Evolutionary conservation across 2,888 invertebrate genomes (phyloP).

Genomic region (Rhagonycha lutea): DNA sequence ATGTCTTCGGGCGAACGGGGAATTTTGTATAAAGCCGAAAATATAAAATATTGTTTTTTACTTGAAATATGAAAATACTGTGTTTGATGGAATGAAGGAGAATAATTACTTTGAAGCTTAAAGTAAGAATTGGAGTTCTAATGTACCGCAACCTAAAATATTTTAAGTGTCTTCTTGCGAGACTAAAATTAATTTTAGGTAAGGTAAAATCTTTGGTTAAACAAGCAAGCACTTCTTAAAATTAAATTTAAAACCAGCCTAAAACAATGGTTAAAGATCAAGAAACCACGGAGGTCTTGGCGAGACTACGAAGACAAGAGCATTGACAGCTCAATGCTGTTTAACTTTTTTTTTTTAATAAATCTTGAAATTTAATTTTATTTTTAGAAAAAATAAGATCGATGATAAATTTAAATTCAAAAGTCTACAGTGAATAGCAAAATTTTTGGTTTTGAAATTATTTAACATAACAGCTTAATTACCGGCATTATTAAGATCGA

Average conservation of each 20-base stretch:
- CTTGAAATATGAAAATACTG: background rate
- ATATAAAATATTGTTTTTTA: background rate
- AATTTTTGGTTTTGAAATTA: background rate
- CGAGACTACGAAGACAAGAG: slow-evolving; percentile 9
- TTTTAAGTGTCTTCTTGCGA: background rate
- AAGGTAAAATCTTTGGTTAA: background rate
- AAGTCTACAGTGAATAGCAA: background rate
- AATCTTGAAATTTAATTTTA: background rate
- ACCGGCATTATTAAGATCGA: background rate
- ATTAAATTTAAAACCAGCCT: slow-evolving; percentile 7
- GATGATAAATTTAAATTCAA: background rate
- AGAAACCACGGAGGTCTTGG: slow-evolving; percentile 5
- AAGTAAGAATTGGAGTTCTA: background rate
- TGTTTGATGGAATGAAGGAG: background rate
- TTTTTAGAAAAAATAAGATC: background rate
- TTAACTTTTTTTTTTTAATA: background rate
- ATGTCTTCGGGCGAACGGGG: background rate
- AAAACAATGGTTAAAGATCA: slow-evolving; percentile 12
- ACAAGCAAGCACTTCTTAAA: slow-evolving; percentile 2
- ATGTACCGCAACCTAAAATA: background rate
- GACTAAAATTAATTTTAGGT: background rate
- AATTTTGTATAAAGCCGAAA: background rate
- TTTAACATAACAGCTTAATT: background rate
- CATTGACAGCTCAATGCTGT: slow-evolving; percentile 17
- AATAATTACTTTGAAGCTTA: background rate